Evolutionary conservation across 1,140 invertebrate species (phyloP).

Genomic region (Drosophila lacteicornis): DNA sequence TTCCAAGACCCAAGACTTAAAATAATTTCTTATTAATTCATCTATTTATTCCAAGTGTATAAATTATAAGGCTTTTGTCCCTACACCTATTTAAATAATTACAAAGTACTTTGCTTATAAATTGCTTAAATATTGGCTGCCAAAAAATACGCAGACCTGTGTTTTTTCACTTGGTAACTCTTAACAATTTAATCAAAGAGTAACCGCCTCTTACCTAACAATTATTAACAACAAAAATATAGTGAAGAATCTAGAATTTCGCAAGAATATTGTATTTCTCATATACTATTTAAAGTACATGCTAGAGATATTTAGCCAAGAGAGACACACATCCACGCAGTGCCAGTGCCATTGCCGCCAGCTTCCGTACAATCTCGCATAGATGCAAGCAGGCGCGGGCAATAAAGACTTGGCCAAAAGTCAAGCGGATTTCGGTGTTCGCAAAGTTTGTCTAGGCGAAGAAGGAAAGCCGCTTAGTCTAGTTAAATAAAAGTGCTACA

Average conservation of each 20-base stretch:
- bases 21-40: neutral
- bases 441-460: conserved; percentile 71
- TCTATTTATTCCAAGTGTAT: neutral
- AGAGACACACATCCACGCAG: conserved; percentile 12
- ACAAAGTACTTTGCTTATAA: conserved; percentile 1
- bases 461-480: conserved; percentile 72
- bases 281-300: neutral
- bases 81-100: neutral
- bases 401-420: conserved; percentile 71
- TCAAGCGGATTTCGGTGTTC: conserved; percentile 71
- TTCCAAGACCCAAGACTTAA: neutral
- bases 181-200: neutral
- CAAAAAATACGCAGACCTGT: neutral
- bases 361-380: neutral
- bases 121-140: conserved; percentile 5
- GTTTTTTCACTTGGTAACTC: neutral
- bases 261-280: neutral
- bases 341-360: neutral
- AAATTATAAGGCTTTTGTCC: neutral
- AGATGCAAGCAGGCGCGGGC: conserved; percentile 25
- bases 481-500: conserved; percentile 76
- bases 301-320: conserved; percentile 4
- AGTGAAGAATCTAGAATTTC: neutral
- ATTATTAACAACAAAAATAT: neutral
- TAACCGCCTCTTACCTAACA: neutral